A percentile compares a stretch with the other conserved stretches of the same genome.
These are phyloP conservation scores for Cyrtonyx montezumae DNA, from an alignment of 2,113 vertebrate genomes.

Conservation along the genomic window DNA sequence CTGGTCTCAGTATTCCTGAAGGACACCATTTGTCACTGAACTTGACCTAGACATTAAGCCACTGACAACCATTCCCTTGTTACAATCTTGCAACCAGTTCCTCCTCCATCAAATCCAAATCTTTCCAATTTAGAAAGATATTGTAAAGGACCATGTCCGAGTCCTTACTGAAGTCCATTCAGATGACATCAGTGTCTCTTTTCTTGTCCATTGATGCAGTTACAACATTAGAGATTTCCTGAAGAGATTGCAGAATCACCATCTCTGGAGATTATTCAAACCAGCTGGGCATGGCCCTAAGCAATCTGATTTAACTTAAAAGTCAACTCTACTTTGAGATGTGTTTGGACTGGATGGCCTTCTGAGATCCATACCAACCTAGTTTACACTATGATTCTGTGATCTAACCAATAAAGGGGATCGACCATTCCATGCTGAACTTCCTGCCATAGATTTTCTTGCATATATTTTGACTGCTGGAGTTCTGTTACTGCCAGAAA, in stretches of 20 bases:
- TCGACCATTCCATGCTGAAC: background rate
- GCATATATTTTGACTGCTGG: background rate
- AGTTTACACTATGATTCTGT: background rate
- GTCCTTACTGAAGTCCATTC: no score
- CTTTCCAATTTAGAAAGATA: no score
- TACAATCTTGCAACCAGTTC: no score
- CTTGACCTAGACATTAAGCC: no score
- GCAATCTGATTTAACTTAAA: background rate
- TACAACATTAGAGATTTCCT: background rate
- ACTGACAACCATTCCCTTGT: no score
- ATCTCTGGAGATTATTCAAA: background rate
- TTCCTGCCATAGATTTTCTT: background rate
- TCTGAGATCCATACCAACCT: background rate
- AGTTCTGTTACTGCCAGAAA: background rate
- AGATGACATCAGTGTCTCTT: no score
- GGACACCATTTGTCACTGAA: no score
- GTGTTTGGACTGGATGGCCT: background rate
- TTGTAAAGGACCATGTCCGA: no score
- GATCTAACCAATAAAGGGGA: background rate
- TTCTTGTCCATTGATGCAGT: no score
- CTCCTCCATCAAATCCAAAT: no score
- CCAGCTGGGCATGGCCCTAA: background rate
- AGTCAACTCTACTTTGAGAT: background rate
- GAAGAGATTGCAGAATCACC: background rate
- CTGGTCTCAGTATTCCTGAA: no score